Evolutionary conservation across 2,797 vertebrate species (phyloP), one percentile per base, ranked within the genome.

Genomic region (Anguilla megastoma): DNA sequence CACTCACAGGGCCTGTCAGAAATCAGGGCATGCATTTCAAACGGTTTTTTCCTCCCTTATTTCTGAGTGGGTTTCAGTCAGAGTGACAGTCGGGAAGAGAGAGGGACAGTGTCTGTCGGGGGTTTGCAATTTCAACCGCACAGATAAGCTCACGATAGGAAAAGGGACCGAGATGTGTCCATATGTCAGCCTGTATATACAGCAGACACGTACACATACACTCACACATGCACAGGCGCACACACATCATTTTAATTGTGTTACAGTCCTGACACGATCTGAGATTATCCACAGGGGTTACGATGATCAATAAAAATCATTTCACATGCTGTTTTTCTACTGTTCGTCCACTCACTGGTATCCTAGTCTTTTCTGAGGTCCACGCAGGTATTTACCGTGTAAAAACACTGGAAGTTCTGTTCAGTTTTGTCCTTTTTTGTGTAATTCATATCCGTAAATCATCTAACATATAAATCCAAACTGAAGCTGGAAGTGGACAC

Each of bases 1-100:
- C 95, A 95, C 92, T 96, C 94, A 95, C 92, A 90, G 90, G 90
- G 89, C 90, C 93, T 89, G 93, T 93, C 94, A 94, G 91, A 94
- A 94, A 94, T 88, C 80, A 89, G 92, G 91, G 93, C 92, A 86
- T 91, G 88, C 91, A 92, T 93, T 95, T 95, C 92, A 92, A 90
- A 92, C 88, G 45, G 88, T 89, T 92, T 92, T 91, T 90, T 86
- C 85, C 88, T 84, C 87, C 90, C 48, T 1, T 89, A 91, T 93
- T 90, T 95, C 90, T 91, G 90, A 92, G 90, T 93, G 91, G 91
- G 95, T 93, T 90, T 92, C 91, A 90, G 90, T 86, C 86, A 86
- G 90, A 92, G 89, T 93, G 94, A 93, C 92, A 92, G 91, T 90
- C 90, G 91, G 88, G 90, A 86, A 16, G 82, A 90, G 92, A 88